Evolutionary conservation across 2,113 vertebrate species (phyloP).

Genomic region (Chascanopsetta lugubris): DNA sequence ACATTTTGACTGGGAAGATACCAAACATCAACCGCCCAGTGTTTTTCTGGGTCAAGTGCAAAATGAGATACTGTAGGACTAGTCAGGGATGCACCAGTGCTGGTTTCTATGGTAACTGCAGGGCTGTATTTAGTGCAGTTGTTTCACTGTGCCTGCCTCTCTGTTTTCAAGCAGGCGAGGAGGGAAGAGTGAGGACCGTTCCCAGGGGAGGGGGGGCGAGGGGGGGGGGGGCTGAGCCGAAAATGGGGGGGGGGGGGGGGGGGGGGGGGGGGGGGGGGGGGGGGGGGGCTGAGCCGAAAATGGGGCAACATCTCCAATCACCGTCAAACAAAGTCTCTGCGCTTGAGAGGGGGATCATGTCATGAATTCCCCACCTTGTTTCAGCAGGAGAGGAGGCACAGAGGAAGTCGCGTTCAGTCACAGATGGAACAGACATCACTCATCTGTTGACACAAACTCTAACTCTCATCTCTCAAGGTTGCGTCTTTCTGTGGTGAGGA

Average conservation of each 20-base stretch:
- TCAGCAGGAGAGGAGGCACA: constrained; percentile 11
- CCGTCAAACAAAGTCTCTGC: constrained; percentile 65
- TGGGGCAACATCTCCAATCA: constrained; percentile 72
- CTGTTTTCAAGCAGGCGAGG: constrained; percentile 64
- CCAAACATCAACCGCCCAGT: constrained; percentile 58
- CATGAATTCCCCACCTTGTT: constrained; percentile 53
- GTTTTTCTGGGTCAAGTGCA: constrained; percentile 81
- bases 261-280: too few species aligned
- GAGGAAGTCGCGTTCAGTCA: constrained; percentile 19
- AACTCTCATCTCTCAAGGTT: constrained; percentile 30
- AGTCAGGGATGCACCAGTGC: constrained; percentile 73
- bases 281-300: constrained; percentile 67
- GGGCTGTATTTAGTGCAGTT: constrained; percentile 80
- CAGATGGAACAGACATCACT: constrained; percentile 29
- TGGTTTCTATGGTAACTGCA: constrained; percentile 81
- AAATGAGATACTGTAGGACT: constrained; percentile 78
- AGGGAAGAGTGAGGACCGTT: constrained; percentile 69
- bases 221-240: constrained; percentile 58
- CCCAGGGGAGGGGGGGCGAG: too few species aligned
- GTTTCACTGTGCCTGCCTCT: constrained; percentile 66
- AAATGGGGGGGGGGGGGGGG: too few species aligned
- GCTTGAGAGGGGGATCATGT: constrained; percentile 60
- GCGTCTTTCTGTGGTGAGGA: neutral
- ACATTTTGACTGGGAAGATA: constrained; percentile 56
- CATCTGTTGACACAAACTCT: constrained; percentile 30